Evolutionary conservation across 2,113 vertebrate species (phyloP), one percentile per base, ranked within the genome.

Genomic region (Myiagra hebetior): DNA sequence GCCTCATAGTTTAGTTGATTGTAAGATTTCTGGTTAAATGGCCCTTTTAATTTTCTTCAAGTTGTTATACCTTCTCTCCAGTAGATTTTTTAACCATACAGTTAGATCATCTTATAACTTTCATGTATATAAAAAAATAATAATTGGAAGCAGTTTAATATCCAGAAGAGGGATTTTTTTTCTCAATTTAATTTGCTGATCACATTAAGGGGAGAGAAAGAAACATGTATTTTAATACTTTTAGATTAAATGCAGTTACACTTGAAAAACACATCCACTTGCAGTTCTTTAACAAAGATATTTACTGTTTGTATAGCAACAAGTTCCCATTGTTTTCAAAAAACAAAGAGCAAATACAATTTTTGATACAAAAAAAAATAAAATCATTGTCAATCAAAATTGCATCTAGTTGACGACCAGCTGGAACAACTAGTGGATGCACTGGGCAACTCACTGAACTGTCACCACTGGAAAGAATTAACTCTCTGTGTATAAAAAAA

Each of bases 391-490:
- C 14, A 42, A 52, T 60, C 28, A 75, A 86, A 93, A 96, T 47
- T 73, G 33, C 60, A 63, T 65, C 33, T 63, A 73, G 28, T 41
- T 37, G 33, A 63, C 4, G 2, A 92, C 78, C 68, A 92, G 8
- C n/a, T 78, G 65, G 35, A 74, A 72, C 24, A 68, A 60, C 59
- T 47, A 84, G 56, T 44, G 37, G 33, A 15, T 60, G 18, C 27
- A 44, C 35, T 70, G 56, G 55, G 42, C 18, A 60, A 55, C 62
- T 73, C 12, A 7, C 6, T 80, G 37, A 59, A 72, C 63, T 88
- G 41, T 39, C 52, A 86, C 35, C 35, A n/a, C n/a, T 59, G 64
- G 57, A 92, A 95, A 94, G 74, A 94, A 95, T 24, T 15, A 97
- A 87, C 57, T 93, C 31, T 59, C 15, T 56, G 57, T 64, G 8